phyloP scores from a whole-genome alignment of 2,888 invertebrate genomes.

The Thereva unica region DNA sequence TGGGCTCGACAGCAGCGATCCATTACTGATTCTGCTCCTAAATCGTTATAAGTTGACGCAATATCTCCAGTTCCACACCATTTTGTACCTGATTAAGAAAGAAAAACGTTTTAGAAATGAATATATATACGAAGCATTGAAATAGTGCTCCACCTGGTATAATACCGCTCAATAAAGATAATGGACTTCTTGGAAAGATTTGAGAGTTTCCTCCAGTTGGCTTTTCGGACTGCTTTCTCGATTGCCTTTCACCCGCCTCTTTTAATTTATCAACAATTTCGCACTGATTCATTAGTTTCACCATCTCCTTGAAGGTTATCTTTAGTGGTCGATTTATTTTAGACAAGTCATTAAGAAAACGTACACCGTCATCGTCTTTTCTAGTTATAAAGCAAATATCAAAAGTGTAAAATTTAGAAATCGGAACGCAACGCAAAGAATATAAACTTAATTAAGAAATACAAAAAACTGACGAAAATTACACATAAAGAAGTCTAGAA shows the following conservation, averaged over 20 bases:
- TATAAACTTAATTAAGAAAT: neutral
- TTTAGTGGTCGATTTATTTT: slow-evolving; percentile 66
- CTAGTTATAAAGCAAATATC: slow-evolving; percentile 54
- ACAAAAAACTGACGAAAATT: too few relatives aligned
- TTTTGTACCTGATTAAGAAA: slow-evolving; percentile 69
- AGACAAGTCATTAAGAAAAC: slow-evolving; percentile 67
- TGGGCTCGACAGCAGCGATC: slow-evolving; percentile 89
- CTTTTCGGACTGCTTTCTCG: slow-evolving; percentile 11
- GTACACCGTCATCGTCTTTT: slow-evolving; percentile 70
- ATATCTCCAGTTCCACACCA: slow-evolving; percentile 93
- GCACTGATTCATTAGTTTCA: slow-evolving; percentile 78
- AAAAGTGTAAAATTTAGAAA: neutral
- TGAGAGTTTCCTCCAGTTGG: slow-evolving; percentile 38
- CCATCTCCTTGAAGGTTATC: slow-evolving; percentile 75
- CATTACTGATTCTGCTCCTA: slow-evolving; percentile 71
- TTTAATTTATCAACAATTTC: slow-evolving; percentile 65
- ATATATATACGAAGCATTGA: neutral
- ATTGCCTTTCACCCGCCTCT: slow-evolving; percentile 21
- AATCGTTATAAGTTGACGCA: slow-evolving; percentile 80
- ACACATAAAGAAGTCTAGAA: too few relatives aligned
- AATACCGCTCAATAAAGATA: slow-evolving; percentile 76
- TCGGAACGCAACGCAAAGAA: neutral
- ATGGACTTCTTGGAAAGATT: slow-evolving; percentile 67
- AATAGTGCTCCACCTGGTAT: slow-evolving; percentile 68
- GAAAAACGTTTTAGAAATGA: neutral